Evolutionary conservation across 2,797 vertebrate species (phyloP), one percentile per base, ranked within the genome.

Genomic region (Botia kubotai): DNA sequence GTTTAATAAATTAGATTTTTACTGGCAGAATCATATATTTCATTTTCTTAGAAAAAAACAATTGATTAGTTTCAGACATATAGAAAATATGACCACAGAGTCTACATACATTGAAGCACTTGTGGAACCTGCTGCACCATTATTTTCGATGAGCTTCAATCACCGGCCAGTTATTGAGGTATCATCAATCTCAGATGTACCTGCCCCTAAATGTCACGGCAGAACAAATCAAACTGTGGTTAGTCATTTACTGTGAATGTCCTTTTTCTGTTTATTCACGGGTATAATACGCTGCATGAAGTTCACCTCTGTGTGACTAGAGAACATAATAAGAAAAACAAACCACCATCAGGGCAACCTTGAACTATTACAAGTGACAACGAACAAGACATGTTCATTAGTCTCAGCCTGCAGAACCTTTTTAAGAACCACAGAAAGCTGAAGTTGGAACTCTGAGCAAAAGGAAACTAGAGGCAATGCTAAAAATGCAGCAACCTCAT

Each of bases 351-450:
- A 67, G 33, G 76, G 10, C 33, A 60, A 75, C 74, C 74, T 71
- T 81, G 78, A 81, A 76, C 43, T 71, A 58, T 26, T 63, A 75
- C 21, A 77, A 66, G 26, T 55, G 65, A 21, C 70, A 66, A 39
- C n/a, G 48, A 76, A 79, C 14, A 12, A 71, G 62, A 81, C n/a
- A n/a, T 39, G 39, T 73, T 66, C 67, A 77, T 79, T 81, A 72
- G 66, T 62, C 29, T 76, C 23, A 80, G 60, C 52, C 72, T n/a
- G 52, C 17, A 33, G 71, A 72, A 58, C 26, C 36, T 36, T 39
- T 72, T 26, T 72, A 65, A 66, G n/a, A 36, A 66, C 43, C 69
- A 17, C 16, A 19, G 26, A 69, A 80, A 53, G 58, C 14, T 48
- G 72, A 68, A 70, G 13, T 3, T 75, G 68, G 43, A 83, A 58